These are phyloP conservation scores for Tipula confusa DNA, from an alignment of 2,888 invertebrate genomes.

Conservation along the genomic window DNA sequence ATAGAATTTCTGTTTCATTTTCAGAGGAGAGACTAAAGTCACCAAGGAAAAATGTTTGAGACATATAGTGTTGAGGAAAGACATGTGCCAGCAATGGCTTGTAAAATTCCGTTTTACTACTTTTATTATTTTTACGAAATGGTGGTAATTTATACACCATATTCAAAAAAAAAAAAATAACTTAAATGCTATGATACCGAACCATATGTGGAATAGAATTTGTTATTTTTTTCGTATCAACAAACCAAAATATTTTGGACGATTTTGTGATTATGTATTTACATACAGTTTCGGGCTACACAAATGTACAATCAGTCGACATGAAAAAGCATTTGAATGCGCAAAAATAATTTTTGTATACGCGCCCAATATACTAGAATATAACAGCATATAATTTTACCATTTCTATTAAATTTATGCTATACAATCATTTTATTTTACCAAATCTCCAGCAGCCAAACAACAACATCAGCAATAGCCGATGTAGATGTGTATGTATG, in stretches of 20 bases:
- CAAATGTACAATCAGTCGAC: background rate
- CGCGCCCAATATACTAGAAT: background rate
- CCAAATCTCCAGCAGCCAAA: background rate
- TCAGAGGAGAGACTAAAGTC: too few species aligned
- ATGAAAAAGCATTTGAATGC: background rate
- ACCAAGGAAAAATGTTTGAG: too few species aligned
- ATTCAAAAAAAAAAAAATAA: background rate
- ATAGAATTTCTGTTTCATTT: too few species aligned
- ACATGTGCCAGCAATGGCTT: too few species aligned
- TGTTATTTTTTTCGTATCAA: background rate
- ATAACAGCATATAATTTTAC: background rate
- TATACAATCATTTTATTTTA: background rate
- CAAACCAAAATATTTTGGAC: background rate
- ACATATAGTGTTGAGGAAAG: too few species aligned
- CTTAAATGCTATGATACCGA: background rate
- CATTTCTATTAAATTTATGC: conserved; percentile 25
- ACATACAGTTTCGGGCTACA: background rate
- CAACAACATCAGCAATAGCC: background rate
- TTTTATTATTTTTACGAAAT: background rate
- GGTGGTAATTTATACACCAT: background rate
- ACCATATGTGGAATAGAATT: background rate
- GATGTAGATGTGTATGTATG: background rate
- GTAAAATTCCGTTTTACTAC: too few species aligned
- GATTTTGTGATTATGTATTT: background rate
- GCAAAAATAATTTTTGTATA: background rate